Evolutionary conservation across 2,797 vertebrate species (phyloP).

Genomic region (Picus viridis): DNA sequence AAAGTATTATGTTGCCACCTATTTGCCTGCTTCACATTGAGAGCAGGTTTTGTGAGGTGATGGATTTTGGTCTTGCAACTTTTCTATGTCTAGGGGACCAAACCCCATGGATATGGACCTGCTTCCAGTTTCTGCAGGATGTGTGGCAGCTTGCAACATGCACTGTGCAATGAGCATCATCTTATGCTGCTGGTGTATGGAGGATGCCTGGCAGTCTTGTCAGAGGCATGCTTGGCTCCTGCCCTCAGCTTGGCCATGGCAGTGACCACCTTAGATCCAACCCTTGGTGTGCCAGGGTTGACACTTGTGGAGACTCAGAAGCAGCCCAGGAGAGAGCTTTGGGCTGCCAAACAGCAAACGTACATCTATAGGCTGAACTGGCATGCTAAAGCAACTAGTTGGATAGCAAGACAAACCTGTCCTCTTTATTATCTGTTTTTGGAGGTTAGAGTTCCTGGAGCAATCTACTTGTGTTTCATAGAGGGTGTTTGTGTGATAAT

Average conservation of each 20-base stretch:
- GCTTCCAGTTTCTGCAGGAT: neutral
- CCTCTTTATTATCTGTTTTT: neutral
- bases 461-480: neutral
- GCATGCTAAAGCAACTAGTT: fast-evolving
- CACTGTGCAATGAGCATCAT: neutral
- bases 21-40: neutral
- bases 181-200: fast-evolving
- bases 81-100: neutral
- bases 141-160: neutral
- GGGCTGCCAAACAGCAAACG: neutral
- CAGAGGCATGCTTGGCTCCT: neutral
- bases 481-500: neutral
- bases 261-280: neutral
- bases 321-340: neutral
- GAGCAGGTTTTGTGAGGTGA: neutral
- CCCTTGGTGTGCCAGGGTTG: neutral
- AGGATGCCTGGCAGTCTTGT: neutral
- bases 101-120: neutral
- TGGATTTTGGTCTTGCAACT: neutral
- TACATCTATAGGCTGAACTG: neutral
- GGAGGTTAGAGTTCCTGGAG: neutral
- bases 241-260: fast-evolving
- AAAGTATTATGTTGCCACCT: neutral
- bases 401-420: neutral
- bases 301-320: neutral